Conservation (phyloP, 2,888 invertebrate genomes). For the Nomada hirtipes region DNA sequence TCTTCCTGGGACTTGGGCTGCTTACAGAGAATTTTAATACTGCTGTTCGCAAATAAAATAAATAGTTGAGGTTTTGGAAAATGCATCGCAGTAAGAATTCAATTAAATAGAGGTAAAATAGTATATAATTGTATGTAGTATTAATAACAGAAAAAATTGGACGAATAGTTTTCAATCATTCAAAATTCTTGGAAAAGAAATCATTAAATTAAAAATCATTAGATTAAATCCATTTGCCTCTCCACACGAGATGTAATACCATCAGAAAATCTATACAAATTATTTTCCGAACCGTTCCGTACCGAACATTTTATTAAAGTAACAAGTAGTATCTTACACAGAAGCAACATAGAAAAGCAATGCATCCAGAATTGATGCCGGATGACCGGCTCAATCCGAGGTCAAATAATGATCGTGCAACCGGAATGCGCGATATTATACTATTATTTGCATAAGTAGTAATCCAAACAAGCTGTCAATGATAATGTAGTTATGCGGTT, state of each 20-base stretch:
- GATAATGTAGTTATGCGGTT: conserved; percentile 49
- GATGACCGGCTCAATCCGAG: conserved; percentile 33
- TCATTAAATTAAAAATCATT: no score
- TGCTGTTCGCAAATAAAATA: no score
- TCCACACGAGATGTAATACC: not conserved
- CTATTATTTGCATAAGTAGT: conserved; percentile 58
- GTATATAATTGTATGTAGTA: no score
- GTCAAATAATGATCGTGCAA: conserved; percentile 47
- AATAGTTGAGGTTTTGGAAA: no score
- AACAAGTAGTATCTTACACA: not conserved
- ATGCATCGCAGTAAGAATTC: no score
- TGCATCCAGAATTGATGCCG: conserved; percentile 44
- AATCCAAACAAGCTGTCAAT: conserved; percentile 56
- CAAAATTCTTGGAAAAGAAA: not conserved
- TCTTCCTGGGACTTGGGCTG: no score
- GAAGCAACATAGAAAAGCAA: not conserved
- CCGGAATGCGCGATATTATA: conserved; percentile 46
- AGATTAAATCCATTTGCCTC: not conserved
- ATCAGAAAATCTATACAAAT: not conserved
- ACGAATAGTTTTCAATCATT: no score
- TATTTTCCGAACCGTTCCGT: not conserved
- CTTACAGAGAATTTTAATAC: no score
- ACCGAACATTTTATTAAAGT: not conserved
- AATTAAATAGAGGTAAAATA: no score
- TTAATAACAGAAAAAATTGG: no score